A percentile compares a stretch with the other conserved stretches of the same genome.
These are phyloP conservation scores for Gastracanthus pulcherrimus DNA, from an alignment of 2,888 invertebrate genomes.

Conservation along the genomic window DNA sequence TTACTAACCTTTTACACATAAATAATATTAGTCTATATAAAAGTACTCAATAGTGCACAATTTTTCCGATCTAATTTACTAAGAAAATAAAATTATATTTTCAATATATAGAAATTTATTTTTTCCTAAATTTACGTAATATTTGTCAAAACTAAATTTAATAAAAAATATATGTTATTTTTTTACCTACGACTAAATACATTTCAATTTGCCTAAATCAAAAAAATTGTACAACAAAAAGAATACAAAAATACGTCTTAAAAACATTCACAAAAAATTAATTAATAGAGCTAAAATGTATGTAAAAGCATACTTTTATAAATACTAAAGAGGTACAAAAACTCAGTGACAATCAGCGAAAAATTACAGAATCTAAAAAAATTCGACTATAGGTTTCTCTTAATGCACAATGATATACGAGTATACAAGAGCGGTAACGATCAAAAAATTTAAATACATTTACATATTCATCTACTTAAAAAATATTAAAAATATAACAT, in stretches of 20 bases:
- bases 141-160: not conserved
- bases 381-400: constrained; percentile 37
- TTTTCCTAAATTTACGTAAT: not conserved
- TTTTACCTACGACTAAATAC: not conserved
- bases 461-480: constrained; percentile 43
- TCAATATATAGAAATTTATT: not conserved
- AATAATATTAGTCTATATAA: not conserved
- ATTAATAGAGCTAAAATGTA: constrained; percentile 13
- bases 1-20: not conserved
- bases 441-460: constrained; percentile 44
- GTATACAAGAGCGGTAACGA: constrained; percentile 44
- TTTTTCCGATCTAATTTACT: not conserved
- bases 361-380: constrained; percentile 32
- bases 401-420: constrained; percentile 35
- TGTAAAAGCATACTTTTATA: constrained; percentile 22
- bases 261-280: constrained; percentile 27
- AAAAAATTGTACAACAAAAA: constrained; percentile 24
- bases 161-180: not conserved
- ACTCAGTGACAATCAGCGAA: constrained; percentile 4
- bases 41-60: constrained; percentile 8
- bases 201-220: not conserved
- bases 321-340: constrained; percentile 50
- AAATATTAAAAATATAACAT: constrained; percentile 48
- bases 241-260: not conserved
- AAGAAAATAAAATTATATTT: constrained; percentile 22